Base-by-base conservation (phyloP, 2,888 invertebrate species). In the Aphidius colemani region DNA sequence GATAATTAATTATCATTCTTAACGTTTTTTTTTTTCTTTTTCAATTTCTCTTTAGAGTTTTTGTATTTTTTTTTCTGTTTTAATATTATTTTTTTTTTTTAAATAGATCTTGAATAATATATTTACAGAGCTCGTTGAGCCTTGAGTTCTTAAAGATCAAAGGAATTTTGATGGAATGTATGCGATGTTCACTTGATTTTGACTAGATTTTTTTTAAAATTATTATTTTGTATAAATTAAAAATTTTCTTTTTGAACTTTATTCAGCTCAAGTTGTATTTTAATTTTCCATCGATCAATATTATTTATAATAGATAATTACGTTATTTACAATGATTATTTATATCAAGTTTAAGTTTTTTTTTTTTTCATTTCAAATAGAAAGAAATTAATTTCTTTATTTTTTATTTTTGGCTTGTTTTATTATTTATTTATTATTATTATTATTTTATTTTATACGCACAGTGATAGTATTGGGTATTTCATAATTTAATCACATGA, bases 1-100 rank as follows among this genome's bases (percentile, higher is more conserved):
- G 50, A 60, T 61, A 60, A 53, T 64, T 30, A 30, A 30, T 30
- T 30, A 30, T 18, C 13, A 18, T 30, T 30, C 3, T 30, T 43
- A 66, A 64, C 45, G 59, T 66, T 60, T 45, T 48, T 63, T 51
- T 50, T 46, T 13, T 7, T 13, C 41, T 46, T 48, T 39, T 46
- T 59, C 55, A n/a, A 44, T 55, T 40, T 44, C 53, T 13, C 13
- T 13, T 13, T 10, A 13, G 7, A 43, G 49, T 39, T n/a, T 58
- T 59, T 44, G 13, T 40, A 55, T 53, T 46, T 18, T 18, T 56
- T 44, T 45, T 39, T 44, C 44, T 56, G 40, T 57, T 45, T 45
- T 57, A 46, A 46, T 18, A 45, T 11, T 39, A 46, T 10, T 53
- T 39, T 7, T 7, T 53, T 9, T 9, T 39, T 30, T 57, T 57